phyloP scores from a whole-genome alignment of 2,888 invertebrate genomes.

The Drosophila niveifrons region DNA sequence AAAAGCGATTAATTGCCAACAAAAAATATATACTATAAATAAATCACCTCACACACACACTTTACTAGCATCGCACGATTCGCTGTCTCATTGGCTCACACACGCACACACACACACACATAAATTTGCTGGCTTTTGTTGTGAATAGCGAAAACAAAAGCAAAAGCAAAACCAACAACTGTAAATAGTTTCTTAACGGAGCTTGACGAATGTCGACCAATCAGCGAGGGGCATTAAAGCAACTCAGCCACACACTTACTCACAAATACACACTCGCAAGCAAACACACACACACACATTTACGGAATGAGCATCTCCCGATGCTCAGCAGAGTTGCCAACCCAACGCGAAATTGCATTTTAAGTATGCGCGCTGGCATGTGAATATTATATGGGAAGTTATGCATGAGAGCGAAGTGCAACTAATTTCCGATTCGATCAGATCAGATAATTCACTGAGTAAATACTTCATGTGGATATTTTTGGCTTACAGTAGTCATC shows the following conservation, averaged over 20 bases:
- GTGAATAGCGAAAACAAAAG: slow-evolving; percentile 56
- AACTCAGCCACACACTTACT: slow-evolving; percentile 24
- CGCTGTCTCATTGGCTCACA: slow-evolving; percentile 57
- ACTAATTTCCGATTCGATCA: slow-evolving; percentile 48
- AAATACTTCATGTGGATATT: slow-evolving; percentile 18
- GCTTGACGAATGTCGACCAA: slow-evolving; percentile 65
- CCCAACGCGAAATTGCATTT: slow-evolving; percentile 32
- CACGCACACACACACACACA: slow-evolving; percentile 1
- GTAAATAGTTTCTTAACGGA: slow-evolving; percentile 72
- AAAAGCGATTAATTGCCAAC: slow-evolving; percentile 47
- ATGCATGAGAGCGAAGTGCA: slow-evolving; percentile 13
- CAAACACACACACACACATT: background rate
- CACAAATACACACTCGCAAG: slow-evolving; percentile 13
- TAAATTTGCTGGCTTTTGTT: slow-evolving; percentile 45
- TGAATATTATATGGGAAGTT: slow-evolving; percentile 6
- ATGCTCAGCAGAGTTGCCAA: slow-evolving; percentile 67
- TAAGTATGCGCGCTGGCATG: slow-evolving; percentile 19
- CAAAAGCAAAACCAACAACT: slow-evolving; percentile 50
- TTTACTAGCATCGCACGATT: slow-evolving; percentile 15
- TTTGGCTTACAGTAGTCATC: slow-evolving; percentile 41
- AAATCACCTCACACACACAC: slow-evolving; percentile 22
- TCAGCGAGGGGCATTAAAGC: slow-evolving; percentile 50
- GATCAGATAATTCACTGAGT: slow-evolving; percentile 14
- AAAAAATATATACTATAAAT: slow-evolving; percentile 22
- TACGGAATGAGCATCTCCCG: background rate